Evolutionary conservation across 1,140 invertebrate genomes (phyloP).

Genomic region (Drosophila persimilis): DNA sequence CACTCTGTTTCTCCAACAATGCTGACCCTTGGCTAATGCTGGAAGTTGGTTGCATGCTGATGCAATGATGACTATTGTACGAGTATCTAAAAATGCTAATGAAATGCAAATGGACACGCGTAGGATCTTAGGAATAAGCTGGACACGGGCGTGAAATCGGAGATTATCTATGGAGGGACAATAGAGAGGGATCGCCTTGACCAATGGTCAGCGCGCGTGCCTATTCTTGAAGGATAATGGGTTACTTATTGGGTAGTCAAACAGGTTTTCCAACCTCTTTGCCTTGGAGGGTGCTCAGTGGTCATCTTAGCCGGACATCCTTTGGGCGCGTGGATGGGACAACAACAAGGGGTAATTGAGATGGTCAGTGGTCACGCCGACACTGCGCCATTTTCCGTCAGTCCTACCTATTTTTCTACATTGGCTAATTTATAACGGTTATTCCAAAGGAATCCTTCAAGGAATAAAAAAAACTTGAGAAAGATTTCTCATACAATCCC

Average conservation of each 20-base stretch:
- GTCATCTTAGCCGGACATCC: slow-evolving; percentile 45
- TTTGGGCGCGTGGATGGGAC: slow-evolving; percentile 48
- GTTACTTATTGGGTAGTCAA: slow-evolving; percentile 53
- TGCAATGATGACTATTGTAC: slow-evolving; percentile 26
- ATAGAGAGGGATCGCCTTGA: slow-evolving; percentile 47
- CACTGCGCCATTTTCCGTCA: slow-evolving; percentile 8
- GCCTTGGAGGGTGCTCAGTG: slow-evolving; percentile 25
- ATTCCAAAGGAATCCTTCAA: slow-evolving; percentile 31
- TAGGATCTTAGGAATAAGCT: slow-evolving; percentile 19
- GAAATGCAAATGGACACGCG: slow-evolving; percentile 33
- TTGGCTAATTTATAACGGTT: slow-evolving; percentile 66
- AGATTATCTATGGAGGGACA: slow-evolving; percentile 48
- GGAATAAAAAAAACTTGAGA: slow-evolving; percentile 49
- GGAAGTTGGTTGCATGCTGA: slow-evolving; percentile 2
- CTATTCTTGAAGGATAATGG: slow-evolving; percentile 25
- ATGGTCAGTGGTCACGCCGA: slow-evolving; percentile 40
- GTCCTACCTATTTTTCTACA: not conserved
- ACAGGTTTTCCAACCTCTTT: slow-evolving; percentile 52
- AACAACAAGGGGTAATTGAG: slow-evolving; percentile 36
- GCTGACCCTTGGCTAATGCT: slow-evolving; percentile 46
- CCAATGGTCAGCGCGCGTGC: slow-evolving; percentile 64
- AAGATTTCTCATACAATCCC: slow-evolving; percentile 58
- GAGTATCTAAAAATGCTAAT: not conserved
- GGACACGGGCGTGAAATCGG: slow-evolving; percentile 27
- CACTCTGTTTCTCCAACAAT: slow-evolving; percentile 41